phyloP scores from a whole-genome alignment of 1,140 invertebrate genomes.

The Sminthurinus signatus region DNA sequence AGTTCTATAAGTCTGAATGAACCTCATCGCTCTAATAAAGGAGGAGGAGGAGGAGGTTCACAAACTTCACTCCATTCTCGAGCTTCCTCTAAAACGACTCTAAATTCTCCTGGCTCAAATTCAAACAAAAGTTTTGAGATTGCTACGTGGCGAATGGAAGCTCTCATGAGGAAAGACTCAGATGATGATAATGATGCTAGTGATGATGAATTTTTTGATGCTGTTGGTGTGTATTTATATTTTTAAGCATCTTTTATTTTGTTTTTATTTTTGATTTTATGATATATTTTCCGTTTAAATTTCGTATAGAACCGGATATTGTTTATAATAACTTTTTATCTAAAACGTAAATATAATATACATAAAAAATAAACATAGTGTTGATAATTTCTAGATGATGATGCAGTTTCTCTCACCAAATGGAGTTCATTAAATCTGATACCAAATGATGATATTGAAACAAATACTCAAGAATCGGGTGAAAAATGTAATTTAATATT shows the following conservation, averaged over 20 bases:
- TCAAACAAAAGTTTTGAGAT: conserved; percentile 66
- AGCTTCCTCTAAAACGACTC: conserved; percentile 34
- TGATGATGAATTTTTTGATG: conserved; percentile 82
- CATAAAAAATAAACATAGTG: not conserved
- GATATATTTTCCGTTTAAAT: no score
- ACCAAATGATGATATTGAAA: conserved; percentile 50
- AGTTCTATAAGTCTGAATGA: no score
- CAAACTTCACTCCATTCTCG: no score
- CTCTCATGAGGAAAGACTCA: conserved; percentile 67
- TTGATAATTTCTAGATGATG: conserved; percentile 49
- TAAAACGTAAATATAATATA: no score
- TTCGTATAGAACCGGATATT: no score
- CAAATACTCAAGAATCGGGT: no score
- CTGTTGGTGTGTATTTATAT: conserved; percentile 58
- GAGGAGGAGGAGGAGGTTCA: not conserved
- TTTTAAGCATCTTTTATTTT: not conserved
- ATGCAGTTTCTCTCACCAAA: conserved; percentile 70
- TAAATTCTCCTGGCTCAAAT: conserved; percentile 60
- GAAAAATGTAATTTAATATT: no score
- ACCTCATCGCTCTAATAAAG: not conserved
- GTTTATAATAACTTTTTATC: no score
- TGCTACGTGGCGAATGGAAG: conserved; percentile 84
- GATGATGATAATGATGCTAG: conserved; percentile 73
- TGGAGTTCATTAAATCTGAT: conserved; percentile 90
- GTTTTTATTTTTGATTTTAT: not conserved